Conservation (phyloP, 2,113 vertebrate species). For the Neopipo cinnamomea region DNA sequence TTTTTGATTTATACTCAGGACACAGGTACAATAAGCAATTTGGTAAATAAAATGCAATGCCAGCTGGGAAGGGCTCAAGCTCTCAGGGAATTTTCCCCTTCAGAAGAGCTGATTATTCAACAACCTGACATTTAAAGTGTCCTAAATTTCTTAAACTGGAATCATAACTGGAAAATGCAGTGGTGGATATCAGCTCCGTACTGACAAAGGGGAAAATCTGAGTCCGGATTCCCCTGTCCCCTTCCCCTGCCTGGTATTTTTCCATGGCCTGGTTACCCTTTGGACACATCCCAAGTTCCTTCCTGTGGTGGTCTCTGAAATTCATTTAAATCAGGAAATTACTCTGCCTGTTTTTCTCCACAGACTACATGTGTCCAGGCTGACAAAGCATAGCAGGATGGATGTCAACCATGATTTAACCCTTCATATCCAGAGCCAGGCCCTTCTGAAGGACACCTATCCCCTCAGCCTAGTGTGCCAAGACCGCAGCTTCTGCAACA, state of each 20-base stretch:
- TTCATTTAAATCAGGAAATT: slow-evolving; percentile 66
- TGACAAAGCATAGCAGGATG: slow-evolving; percentile 45
- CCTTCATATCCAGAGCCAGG: background rate
- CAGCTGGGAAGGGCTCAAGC: background rate
- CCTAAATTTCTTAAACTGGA: background rate
- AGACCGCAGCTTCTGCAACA: background rate
- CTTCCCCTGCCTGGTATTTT: slow-evolving; percentile 60
- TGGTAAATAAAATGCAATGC: background rate
- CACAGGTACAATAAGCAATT: slow-evolving; percentile 5
- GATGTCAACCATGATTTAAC: slow-evolving; percentile 46
- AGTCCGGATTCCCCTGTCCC: background rate
- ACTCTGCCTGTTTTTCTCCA: slow-evolving; percentile 64
- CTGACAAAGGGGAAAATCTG: background rate
- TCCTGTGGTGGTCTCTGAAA: slow-evolving; percentile 69
- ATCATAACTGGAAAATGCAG: background rate
- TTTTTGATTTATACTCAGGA: background rate
- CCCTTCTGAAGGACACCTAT: background rate
- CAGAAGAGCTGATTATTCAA: background rate
- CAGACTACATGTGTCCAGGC: slow-evolving; percentile 13
- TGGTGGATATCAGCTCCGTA: background rate
- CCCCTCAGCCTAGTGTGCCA: background rate
- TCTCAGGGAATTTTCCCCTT: background rate
- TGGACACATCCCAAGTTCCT: slow-evolving; percentile 61
- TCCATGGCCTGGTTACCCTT: slow-evolving; percentile 57
- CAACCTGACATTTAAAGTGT: background rate